Evolutionary conservation across 2,888 invertebrate genomes (phyloP).

Genomic region (Punctoribates punctum): DNA sequence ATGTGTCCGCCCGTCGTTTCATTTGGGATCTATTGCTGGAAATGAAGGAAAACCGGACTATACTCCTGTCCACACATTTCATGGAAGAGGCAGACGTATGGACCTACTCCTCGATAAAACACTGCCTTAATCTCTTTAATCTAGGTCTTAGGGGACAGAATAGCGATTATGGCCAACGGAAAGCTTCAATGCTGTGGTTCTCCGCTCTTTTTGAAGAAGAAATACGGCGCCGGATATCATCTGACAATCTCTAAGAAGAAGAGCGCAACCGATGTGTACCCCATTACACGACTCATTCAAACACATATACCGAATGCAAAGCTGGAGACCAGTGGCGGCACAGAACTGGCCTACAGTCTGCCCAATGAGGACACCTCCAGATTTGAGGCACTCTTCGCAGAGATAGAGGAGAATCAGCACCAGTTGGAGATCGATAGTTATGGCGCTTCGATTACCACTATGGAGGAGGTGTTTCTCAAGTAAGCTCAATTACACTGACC

Average conservation of each 20-base stretch:
- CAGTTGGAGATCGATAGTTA: conserved; percentile 69
- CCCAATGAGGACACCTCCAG: conserved; percentile 60
- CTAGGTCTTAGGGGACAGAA: conserved; percentile 72
- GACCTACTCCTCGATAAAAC: too few relatives aligned
- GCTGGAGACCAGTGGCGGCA: conserved; percentile 68
- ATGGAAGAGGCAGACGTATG: conserved; percentile 72
- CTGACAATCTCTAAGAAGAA: conserved; percentile 47
- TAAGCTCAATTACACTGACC: conserved; percentile 43
- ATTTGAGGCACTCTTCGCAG: conserved; percentile 62
- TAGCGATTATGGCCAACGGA: conserved; percentile 77
- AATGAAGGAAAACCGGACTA: conserved; percentile 53
- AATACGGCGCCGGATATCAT: conserved; percentile 53
- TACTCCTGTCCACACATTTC: conserved; percentile 84
- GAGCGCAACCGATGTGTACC: neutral
- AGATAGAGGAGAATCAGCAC: conserved; percentile 61
- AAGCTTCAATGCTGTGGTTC: conserved; percentile 72
- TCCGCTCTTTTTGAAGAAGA: conserved; percentile 72
- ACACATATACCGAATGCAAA: conserved; percentile 53
- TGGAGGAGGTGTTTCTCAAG: conserved; percentile 88
- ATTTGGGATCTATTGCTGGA: conserved; percentile 72
- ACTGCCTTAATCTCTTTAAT: neutral
- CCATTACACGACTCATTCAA: conserved; percentile 50
- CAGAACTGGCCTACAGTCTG: conserved; percentile 69
- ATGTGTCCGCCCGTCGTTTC: conserved; percentile 60
- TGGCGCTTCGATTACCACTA: conserved; percentile 77